phyloP scores from a whole-genome alignment of 2,113 vertebrate species.

The Anguilla rostrata region DNA sequence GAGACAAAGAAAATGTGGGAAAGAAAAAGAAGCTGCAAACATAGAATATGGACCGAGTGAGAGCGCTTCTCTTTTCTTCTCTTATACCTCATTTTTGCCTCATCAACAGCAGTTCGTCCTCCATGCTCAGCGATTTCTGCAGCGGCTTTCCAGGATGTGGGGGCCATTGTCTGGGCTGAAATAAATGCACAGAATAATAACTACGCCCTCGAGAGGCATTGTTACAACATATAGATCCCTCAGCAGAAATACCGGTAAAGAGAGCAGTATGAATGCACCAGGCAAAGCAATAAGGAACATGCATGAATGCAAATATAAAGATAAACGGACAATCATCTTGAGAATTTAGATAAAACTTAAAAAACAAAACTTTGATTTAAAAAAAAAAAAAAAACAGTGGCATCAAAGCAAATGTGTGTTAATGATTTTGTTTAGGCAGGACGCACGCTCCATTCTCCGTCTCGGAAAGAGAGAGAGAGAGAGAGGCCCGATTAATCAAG shows the following conservation, averaged over 20 bases:
- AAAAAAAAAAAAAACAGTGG: not conserved
- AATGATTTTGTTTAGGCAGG: not conserved
- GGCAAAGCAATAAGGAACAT: not conserved
- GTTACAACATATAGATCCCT: not conserved
- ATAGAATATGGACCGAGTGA: not conserved
- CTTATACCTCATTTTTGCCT: not conserved
- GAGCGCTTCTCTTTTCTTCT: not conserved
- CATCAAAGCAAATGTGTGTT: not conserved
- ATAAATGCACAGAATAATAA: not conserved
- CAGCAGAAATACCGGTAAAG: not conserved
- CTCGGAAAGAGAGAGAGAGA: not conserved
- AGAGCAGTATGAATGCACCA: not conserved
- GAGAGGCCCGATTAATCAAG: constrained; percentile 2
- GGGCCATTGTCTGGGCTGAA: not conserved
- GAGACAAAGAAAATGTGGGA: not conserved
- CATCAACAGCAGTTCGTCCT: not conserved
- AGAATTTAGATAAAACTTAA: not conserved
- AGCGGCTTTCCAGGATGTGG: not conserved
- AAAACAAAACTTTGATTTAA: not conserved
- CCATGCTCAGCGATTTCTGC: not conserved
- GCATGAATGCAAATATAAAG: not conserved
- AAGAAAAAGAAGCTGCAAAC: not conserved
- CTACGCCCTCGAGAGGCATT: not conserved
- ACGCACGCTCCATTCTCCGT: not conserved
- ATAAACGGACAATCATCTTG: not conserved